Conservation (phyloP, 2,888 invertebrate species). For the Heliothis peltigera region DNA sequence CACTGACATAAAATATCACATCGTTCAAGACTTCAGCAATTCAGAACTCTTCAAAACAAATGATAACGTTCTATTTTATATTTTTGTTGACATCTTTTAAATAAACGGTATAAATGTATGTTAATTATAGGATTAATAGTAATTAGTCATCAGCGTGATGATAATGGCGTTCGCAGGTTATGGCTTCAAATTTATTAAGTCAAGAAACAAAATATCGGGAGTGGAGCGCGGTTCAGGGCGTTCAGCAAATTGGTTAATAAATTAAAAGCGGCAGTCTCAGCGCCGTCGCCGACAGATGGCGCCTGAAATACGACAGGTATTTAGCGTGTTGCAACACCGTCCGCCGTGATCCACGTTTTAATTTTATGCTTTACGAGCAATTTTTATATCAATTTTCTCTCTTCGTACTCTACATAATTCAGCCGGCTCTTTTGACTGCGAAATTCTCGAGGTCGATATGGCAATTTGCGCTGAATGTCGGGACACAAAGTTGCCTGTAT, state of each 20-base stretch:
- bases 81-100: constrained; percentile 32
- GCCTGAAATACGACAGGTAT: constrained; percentile 89
- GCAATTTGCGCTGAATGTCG: constrained; percentile 75
- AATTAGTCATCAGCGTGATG: constrained; percentile 72
- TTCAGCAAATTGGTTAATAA: constrained; percentile 89
- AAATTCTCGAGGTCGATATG: constrained; percentile 75
- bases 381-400: constrained; percentile 87
- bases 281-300: constrained; percentile 88
- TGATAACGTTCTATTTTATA: constrained; percentile 30
- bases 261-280: constrained; percentile 88
- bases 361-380: constrained; percentile 89
- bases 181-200: constrained; percentile 86
- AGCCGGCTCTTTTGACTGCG: constrained; percentile 74
- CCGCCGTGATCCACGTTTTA: constrained; percentile 85
- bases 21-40: constrained; percentile 54
- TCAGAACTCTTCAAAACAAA: constrained; percentile 37
- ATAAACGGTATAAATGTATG: constrained; percentile 49
- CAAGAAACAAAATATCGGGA: constrained; percentile 85
- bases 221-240: constrained; percentile 82
- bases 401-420: constrained; percentile 82
- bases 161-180: constrained; percentile 81
- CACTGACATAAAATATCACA: constrained; percentile 57
- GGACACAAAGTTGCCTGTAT: constrained; percentile 64
- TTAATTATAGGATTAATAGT: constrained; percentile 63
- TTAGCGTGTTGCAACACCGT: constrained; percentile 89